Conservation (phyloP, 2,888 invertebrate genomes). For the Drosophila lutescens region DNA sequence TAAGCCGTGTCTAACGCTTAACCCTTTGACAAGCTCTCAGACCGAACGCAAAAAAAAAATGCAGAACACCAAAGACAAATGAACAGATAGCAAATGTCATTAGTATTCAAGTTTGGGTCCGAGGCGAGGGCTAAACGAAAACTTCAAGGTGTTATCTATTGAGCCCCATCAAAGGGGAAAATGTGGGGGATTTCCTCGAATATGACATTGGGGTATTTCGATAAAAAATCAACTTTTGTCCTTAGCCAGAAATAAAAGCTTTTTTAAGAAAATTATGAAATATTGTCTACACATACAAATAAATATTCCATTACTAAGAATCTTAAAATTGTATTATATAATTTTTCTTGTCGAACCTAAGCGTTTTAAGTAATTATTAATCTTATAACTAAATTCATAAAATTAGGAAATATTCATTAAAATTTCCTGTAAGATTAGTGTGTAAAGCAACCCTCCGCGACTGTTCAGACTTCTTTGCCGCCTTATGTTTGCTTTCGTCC, state of each 20-base stretch:
- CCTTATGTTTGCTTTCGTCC: constrained; percentile 18
- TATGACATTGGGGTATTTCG: not conserved
- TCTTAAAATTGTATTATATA: too few species aligned
- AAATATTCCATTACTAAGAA: too few species aligned
- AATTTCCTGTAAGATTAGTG: too few species aligned
- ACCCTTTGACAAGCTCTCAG: constrained; percentile 65
- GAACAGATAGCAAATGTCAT: constrained; percentile 67
- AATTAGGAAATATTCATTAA: not conserved
- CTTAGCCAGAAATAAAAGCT: not conserved
- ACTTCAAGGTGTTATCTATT: constrained; percentile 17
- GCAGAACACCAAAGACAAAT: constrained; percentile 35
- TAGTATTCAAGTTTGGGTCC: constrained; percentile 58
- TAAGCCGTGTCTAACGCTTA: constrained; percentile 20
- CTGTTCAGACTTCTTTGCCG: not conserved
- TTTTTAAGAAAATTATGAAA: not conserved
- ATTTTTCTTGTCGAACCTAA: too few species aligned
- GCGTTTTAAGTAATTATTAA: too few species aligned
- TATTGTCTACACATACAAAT: too few species aligned
- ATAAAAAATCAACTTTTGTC: not conserved
- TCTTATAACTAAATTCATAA: too few species aligned
- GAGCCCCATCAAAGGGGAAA: constrained; percentile 14
- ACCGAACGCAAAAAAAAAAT: constrained; percentile 9
- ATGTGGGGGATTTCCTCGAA: not conserved
- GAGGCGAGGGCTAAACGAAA: constrained; percentile 23
- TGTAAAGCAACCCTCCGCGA: constrained; percentile 4